phyloP scores from a whole-genome alignment of 2,888 invertebrate species.

The Bedellia somnulentella region DNA sequence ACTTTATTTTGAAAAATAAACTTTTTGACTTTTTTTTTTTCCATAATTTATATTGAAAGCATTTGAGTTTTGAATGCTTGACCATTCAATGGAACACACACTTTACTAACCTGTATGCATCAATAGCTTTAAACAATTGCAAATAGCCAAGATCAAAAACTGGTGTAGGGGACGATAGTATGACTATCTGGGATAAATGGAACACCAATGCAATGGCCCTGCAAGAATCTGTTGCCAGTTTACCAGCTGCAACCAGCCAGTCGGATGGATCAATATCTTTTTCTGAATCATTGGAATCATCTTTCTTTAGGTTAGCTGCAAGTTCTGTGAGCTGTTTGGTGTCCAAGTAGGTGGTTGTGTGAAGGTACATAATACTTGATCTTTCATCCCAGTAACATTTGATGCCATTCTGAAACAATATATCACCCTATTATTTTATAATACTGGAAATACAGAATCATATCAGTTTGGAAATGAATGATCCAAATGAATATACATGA shows the following conservation, averaged over 20 bases:
- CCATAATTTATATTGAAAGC: too few relatives aligned
- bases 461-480: too few relatives aligned
- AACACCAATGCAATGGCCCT: conserved; percentile 75
- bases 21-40: too few relatives aligned
- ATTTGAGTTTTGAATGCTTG: too few relatives aligned
- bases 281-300: conserved; percentile 32
- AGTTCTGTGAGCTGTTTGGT: conserved; percentile 29
- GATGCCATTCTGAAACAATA: conserved; percentile 47
- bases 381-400: conserved; percentile 62
- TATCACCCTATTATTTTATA: not conserved
- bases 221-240: conserved; percentile 55
- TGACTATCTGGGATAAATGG: conserved; percentile 78
- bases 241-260: conserved; percentile 66
- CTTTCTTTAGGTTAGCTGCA: conserved; percentile 25
- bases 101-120: conserved; percentile 79
- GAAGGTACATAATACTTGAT: conserved; percentile 49
- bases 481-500: too few relatives aligned
- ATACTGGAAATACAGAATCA: too few relatives aligned
- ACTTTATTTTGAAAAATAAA: too few relatives aligned
- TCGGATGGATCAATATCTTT: conserved; percentile 49
- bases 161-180: conserved; percentile 45
- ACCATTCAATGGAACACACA: too few relatives aligned
- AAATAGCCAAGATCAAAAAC: conserved; percentile 80
- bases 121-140: conserved; percentile 79
- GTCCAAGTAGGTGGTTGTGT: conserved; percentile 51